Evolutionary conservation across 2,888 invertebrate species (phyloP), one percentile per base, ranked within the genome.

Genomic region (Cosmopolites sordidus): DNA sequence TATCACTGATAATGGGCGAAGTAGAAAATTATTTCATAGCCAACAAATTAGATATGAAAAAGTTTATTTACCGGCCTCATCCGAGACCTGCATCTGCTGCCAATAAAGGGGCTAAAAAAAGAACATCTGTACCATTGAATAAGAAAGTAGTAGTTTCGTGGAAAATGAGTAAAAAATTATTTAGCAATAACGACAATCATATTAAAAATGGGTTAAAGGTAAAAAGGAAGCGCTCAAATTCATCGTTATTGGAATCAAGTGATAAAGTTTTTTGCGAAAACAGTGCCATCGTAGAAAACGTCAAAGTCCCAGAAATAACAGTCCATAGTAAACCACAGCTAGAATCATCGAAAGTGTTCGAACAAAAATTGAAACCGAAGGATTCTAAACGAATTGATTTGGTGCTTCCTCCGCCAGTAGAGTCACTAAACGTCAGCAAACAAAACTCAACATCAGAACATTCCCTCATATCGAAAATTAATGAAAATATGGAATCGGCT

Each of bases 1-100:
- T 66, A 1, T 60, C 59, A 5, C 50, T 66, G 38, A 38, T 58
- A 11, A 60, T 60, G 47, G 59, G 59, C 37, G 61, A 60, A 38
- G 62, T 66, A 1, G 64, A 64, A 50, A 49, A 57, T 11, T 64
- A 61, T 30, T 55, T 55, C 17, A 43, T 29, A 42, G 14, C n/a
- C 2, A 11, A 40, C 2, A 55, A 48, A 43, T 43, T 55, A n/a
- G 18, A 55, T 33, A 51, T 55, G 51, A 46, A 16, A 16, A 37
- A 43, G 16, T 55, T 43, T 41, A 45, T 54, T 22, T 48, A 41
- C 16, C 48, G 48, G 12, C 30, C 47, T 27, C 4, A 17, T 11
- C 14, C 15, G n/a, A 16, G 4, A 14, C 2, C 3, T 3, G 11
- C 11, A 27, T 2, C 29, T 4, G 15, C 15, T 15, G 14, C 12